These are phyloP conservation scores for Schizaphis graminum DNA, from an alignment of 2,888 invertebrate genomes.

Conservation along the genomic window DNA sequence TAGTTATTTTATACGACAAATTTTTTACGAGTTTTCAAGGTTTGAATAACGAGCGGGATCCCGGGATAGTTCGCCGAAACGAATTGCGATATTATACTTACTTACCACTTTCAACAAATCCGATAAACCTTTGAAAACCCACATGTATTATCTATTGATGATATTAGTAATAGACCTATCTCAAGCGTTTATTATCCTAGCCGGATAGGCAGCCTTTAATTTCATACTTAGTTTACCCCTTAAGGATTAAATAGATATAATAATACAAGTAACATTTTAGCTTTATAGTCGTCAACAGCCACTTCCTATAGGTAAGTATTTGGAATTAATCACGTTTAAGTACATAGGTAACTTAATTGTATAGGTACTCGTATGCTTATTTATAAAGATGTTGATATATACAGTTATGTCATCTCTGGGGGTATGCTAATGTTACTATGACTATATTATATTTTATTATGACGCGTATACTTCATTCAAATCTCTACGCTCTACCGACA, in stretches of 20 bases:
- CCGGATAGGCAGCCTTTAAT: not conserved
- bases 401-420: not conserved
- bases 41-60: not conserved
- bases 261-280: not conserved
- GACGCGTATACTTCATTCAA: not conserved
- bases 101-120: not conserved
- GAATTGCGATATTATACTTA: not conserved
- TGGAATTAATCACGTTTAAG: not conserved
- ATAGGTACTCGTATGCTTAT: not conserved
- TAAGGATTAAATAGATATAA: not conserved
- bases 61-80: not conserved
- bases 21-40: not conserved
- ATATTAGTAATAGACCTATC: not conserved
- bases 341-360: not conserved
- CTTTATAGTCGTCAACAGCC: not conserved
- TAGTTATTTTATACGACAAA: not conserved
- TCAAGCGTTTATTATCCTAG: not conserved
- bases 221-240: not conserved
- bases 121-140: not conserved
- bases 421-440: not conserved
- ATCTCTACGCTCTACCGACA: not conserved
- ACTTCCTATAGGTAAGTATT: not conserved
- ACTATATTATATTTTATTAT: not conserved
- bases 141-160: not conserved
- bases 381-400: not conserved